phyloP scores from a whole-genome alignment of 2,888 invertebrate species.

The Bombylius major region DNA sequence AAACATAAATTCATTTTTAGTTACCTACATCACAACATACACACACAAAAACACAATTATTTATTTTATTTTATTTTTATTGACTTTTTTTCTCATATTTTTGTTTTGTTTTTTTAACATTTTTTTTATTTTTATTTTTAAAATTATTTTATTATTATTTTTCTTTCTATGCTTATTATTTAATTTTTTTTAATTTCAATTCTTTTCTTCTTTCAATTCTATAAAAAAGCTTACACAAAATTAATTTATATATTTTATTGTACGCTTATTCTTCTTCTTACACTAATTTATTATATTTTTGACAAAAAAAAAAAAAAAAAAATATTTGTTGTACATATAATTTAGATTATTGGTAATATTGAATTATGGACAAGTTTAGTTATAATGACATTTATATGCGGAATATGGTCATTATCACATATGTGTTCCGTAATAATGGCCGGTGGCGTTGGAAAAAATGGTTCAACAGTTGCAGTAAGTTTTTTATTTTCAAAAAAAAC shows the following conservation, averaged over 20 bases:
- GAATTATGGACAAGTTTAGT: slow-evolving; percentile 66
- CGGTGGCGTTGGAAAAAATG: slow-evolving; percentile 97
- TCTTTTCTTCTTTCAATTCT: too few species aligned
- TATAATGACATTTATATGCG: slow-evolving; percentile 58
- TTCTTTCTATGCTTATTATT: slow-evolving; percentile 1
- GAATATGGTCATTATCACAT: slow-evolving; percentile 57
- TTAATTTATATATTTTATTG: too few species aligned
- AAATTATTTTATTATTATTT: slow-evolving; percentile 10
- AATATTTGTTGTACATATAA: not conserved
- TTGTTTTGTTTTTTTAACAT: not conserved
- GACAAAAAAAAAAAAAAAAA: not conserved
- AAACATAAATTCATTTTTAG: too few species aligned
- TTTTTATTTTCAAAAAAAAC: slow-evolving; percentile 19
- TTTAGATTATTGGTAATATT: slow-evolving; percentile 46
- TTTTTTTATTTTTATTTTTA: not conserved
- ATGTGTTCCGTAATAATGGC: slow-evolving; percentile 68
- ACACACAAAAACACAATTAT: too few species aligned
- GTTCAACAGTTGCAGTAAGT: slow-evolving; percentile 98
- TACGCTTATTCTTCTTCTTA: too few species aligned
- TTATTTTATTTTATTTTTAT: too few species aligned
- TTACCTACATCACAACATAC: too few species aligned
- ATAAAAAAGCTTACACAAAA: too few species aligned
- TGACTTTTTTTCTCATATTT: not conserved
- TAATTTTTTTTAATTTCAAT: too few species aligned
- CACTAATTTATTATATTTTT: too few species aligned